Evolutionary conservation across 2,888 invertebrate genomes (phyloP), one percentile per base, ranked within the genome.

Genomic region (Altica lythri): DNA sequence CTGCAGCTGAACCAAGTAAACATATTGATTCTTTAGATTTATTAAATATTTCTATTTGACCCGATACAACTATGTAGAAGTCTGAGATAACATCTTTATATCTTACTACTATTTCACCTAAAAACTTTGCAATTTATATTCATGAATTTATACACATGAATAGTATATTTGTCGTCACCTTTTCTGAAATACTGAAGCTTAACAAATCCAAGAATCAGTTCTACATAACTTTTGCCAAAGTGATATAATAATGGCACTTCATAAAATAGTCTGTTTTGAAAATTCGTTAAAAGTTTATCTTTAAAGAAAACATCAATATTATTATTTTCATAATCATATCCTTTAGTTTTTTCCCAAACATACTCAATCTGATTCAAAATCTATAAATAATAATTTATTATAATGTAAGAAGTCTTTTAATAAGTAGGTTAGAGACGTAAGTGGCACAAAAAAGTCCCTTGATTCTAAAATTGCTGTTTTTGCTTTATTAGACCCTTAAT

Each of bases 41-140:
- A 27, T 50, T 42, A 10, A 55, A 50, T 8, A 60, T 51, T 18
- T 60, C 55, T 9, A 55, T 50, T 46, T 60, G 50, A 1, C 60
- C 60, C 4, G 53, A 55, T 6, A 13, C 29, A 9, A 60, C 37
- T 30, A 60, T 51, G 42, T 32, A 60, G 2, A 57, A 55, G 4
- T 60, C 42, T 10, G 53, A 50, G 27, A 53, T 25, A n/a, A 60
- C 44, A 27, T 60, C 60, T 43, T 53, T 55, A 25, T 32, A 37
- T 12, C 46, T 55, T 4, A 53, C 19, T n/a, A 60, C 53, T n/a
- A 40, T 17, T 35, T 57, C 57, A 6, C 52, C 60, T 60, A 38
- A 22, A 54, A 53, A 12, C 10, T 19, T 37, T 19, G 14, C 6
- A n/a, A n/a, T n/a, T n/a, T n/a, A n/a, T n/a, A n/a, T n/a, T n/a